A percentile compares a stretch with the other conserved stretches of the same genome.
Conservation (phyloP, 2,888 invertebrate genomes). For the Tinea trinotella region DNA sequence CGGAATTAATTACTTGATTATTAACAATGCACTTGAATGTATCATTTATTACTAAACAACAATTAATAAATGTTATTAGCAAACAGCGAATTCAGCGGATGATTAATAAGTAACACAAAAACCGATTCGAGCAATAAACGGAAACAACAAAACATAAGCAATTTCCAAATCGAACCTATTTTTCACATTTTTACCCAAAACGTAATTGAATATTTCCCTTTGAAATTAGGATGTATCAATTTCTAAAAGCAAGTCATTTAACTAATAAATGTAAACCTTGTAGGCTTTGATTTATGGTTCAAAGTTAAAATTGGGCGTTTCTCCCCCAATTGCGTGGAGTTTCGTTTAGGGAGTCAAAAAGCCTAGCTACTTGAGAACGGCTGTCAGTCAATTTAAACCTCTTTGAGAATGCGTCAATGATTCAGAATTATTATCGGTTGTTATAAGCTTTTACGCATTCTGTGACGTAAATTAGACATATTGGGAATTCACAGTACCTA, state of each 20-base stretch:
- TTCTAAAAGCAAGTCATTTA: neutral
- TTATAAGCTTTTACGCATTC: conserved; percentile 13
- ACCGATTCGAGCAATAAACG: neutral
- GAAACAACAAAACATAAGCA: neutral
- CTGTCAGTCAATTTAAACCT: conserved; percentile 19
- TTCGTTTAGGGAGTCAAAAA: conserved; percentile 13
- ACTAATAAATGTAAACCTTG: neutral
- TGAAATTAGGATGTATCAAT: conserved; percentile 18
- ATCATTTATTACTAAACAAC: too few species aligned
- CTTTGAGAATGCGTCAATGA: conserved; percentile 17
- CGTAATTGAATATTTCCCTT: conserved; percentile 17
- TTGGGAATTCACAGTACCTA: conserved; percentile 1
- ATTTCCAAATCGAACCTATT: neutral
- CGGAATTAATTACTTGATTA: too few species aligned
- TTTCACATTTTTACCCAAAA: neutral
- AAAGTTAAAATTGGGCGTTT: neutral
- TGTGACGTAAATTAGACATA: neutral
- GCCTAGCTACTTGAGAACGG: conserved; percentile 11
- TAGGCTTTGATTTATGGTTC: neutral
- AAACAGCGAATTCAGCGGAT: neutral
- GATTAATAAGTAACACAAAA: neutral
- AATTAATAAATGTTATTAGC: neutral
- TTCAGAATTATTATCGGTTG: conserved; percentile 20
- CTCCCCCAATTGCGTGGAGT: neutral
- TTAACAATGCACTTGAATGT: too few species aligned